Evolutionary conservation across 2,888 invertebrate genomes (phyloP).

Genomic region (Agonopterix subpropinquella): DNA sequence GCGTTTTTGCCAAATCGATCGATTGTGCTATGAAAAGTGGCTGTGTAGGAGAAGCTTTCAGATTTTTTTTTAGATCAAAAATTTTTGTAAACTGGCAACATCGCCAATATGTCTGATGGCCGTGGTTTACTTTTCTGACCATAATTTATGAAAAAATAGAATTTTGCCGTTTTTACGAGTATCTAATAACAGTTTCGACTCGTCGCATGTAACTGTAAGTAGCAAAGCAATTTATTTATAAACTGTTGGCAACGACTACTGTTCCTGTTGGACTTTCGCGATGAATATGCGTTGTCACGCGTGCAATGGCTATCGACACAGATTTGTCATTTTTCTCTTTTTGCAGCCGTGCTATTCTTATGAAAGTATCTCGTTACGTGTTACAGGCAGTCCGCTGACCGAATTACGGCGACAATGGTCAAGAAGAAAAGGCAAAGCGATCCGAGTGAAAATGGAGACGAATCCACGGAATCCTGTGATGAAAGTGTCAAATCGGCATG

Average conservation of each 20-base stretch:
- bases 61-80: slow-evolving; percentile 8
- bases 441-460: slow-evolving; percentile 77
- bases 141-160: slow-evolving; percentile 39
- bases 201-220: slow-evolving; percentile 65
- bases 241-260: slow-evolving; percentile 17
- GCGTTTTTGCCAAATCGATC: slow-evolving; percentile 9
- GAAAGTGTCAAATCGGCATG: slow-evolving; percentile 80
- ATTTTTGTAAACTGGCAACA: slow-evolving; percentile 43
- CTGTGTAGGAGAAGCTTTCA: not conserved
- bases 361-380: slow-evolving; percentile 70
- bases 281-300: slow-evolving; percentile 73
- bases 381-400: slow-evolving; percentile 57
- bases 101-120: slow-evolving; percentile 64
- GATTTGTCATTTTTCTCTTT: slow-evolving; percentile 73
- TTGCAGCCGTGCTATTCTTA: slow-evolving; percentile 69
- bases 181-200: slow-evolving; percentile 30
- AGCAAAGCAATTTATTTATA: slow-evolving; percentile 26
- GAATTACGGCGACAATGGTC: slow-evolving; percentile 74
- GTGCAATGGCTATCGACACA: slow-evolving; percentile 72
- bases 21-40: not conserved
- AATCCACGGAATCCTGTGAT: slow-evolving; percentile 83
- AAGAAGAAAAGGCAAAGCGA: slow-evolving; percentile 85
- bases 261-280: slow-evolving; percentile 25
- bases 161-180: slow-evolving; percentile 34
- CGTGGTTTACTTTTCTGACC: slow-evolving; percentile 61